Conservation (phyloP, 2,888 invertebrate genomes). For the Ophraella communa region DNA sequence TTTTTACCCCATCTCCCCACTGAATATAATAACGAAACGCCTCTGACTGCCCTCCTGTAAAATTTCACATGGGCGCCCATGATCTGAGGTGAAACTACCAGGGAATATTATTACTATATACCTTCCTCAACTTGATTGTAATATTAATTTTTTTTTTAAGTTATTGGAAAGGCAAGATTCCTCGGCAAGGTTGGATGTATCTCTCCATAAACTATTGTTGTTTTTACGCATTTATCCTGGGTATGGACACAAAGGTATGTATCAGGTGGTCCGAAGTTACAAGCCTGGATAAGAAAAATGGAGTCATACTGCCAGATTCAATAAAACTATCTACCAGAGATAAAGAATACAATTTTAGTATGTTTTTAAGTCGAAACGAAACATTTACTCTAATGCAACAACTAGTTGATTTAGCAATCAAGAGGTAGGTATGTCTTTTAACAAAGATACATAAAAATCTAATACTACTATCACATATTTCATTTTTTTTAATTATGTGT, state of each 20-base stretch:
- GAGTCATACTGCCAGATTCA: conserved; percentile 82
- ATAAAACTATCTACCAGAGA: conserved; percentile 87
- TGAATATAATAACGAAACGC: too few relatives aligned
- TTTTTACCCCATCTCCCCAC: too few relatives aligned
- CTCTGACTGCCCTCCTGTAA: too few relatives aligned
- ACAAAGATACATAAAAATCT: background rate
- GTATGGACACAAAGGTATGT: conserved; percentile 83
- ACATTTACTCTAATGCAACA: conserved; percentile 93
- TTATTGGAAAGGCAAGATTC: conserved; percentile 91
- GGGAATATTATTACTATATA: too few relatives aligned
- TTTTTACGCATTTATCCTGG: conserved; percentile 94
- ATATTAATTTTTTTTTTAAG: conserved; percentile 61
- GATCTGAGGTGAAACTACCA: too few relatives aligned
- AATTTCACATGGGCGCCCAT: too few relatives aligned
- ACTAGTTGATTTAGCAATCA: conserved; percentile 95
- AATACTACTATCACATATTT: too few relatives aligned
- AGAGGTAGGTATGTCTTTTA: conserved; percentile 65
- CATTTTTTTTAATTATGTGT: too few relatives aligned
- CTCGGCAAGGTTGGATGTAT: conserved; percentile 96
- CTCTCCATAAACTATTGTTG: conserved; percentile 95
- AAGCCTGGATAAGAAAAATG: conserved; percentile 78
- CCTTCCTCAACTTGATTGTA: too few relatives aligned
- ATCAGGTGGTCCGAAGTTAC: conserved; percentile 91
- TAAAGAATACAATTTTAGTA: conserved; percentile 87
- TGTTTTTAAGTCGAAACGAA: conserved; percentile 88